phyloP scores from a whole-genome alignment of 1,140 invertebrate genomes.

The Scaptodrosophila lebanonensis region DNA sequence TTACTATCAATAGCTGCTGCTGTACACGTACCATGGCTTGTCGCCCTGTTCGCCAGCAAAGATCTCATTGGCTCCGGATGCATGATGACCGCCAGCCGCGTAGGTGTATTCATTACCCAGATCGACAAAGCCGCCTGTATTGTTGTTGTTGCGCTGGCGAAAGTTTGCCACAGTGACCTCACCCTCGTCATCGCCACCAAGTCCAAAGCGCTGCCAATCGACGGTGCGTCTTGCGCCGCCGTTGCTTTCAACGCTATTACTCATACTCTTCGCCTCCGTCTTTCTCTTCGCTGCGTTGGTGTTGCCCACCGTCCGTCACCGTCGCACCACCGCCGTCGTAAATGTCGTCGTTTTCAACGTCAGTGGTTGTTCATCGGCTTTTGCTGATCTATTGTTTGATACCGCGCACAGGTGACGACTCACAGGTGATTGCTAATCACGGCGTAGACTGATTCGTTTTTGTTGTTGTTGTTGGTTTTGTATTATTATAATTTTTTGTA shows the following conservation, averaged over 20 bases:
- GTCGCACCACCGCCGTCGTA: constrained; percentile 7
- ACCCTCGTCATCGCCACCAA: constrained; percentile 70
- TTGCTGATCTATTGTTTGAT: constrained; percentile 19
- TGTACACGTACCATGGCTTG: constrained; percentile 65
- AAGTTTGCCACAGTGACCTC: constrained; percentile 65
- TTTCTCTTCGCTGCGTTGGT: constrained; percentile 6
- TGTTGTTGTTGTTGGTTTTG: constrained; percentile 11
- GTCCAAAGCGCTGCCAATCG: constrained; percentile 72
- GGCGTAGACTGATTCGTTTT: constrained; percentile 29
- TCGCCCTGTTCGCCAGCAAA: constrained; percentile 90
- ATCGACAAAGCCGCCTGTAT: constrained; percentile 84
- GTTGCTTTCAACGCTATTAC: constrained; percentile 63
- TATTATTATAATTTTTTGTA: neutral
- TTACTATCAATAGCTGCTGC: neutral
- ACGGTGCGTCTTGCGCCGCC: constrained; percentile 52
- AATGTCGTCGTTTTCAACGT: constrained; percentile 3
- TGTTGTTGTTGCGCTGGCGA: constrained; percentile 77
- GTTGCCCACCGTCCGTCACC: constrained; percentile 6
- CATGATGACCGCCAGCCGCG: constrained; percentile 86
- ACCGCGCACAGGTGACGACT: neutral
- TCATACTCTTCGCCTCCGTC: constrained; percentile 40
- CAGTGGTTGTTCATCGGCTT: too few relatives aligned
- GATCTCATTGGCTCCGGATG: constrained; percentile 90
- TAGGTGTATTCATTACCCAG: constrained; percentile 85
- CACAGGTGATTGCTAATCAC: constrained; percentile 22